Conservation (phyloP, 2,888 invertebrate species). For the Drosophila demipolita region DNA sequence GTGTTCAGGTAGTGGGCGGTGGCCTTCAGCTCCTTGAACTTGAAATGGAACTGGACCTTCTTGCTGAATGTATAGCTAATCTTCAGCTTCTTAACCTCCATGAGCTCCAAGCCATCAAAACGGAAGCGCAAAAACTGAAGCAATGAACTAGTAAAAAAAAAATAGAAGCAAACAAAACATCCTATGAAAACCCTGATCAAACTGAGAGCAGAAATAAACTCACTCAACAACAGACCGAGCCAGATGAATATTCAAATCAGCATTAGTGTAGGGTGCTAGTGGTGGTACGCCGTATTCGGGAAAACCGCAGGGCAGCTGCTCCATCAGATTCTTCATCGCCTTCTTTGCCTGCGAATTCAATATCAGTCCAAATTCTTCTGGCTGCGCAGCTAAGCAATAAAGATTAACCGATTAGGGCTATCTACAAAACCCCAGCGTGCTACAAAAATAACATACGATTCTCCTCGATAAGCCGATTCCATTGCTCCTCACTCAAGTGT, state of each 20-base stretch:
- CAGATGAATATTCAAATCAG: constrained; percentile 72
- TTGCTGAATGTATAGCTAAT: constrained; percentile 78
- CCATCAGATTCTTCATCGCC: constrained; percentile 59
- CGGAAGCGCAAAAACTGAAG: constrained; percentile 77
- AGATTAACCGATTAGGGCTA: constrained; percentile 5
- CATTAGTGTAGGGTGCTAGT: constrained; percentile 82
- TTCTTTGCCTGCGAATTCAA: constrained; percentile 78
- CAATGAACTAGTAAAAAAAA: constrained; percentile 50
- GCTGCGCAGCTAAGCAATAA: constrained; percentile 46
- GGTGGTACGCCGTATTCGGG: constrained; percentile 80
- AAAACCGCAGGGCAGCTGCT: constrained; percentile 83
- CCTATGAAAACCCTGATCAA: not conserved
- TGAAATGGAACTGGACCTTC: constrained; percentile 77
- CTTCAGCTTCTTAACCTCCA: constrained; percentile 77
- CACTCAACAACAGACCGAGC: constrained; percentile 72
- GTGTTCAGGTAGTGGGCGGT: constrained; percentile 66
- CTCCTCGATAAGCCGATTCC: constrained; percentile 56
- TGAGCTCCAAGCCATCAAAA: constrained; percentile 79
- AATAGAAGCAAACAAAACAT: not conserved
- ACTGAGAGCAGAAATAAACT: constrained; percentile 39
- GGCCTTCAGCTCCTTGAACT: constrained; percentile 66
- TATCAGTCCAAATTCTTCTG: constrained; percentile 69
- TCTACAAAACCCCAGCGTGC: not conserved
- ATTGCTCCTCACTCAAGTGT: constrained; percentile 65
- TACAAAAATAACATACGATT: constrained; percentile 62